phyloP scores from a whole-genome alignment of 2,113 vertebrate species.

The Herpetotheres cachinnans region DNA sequence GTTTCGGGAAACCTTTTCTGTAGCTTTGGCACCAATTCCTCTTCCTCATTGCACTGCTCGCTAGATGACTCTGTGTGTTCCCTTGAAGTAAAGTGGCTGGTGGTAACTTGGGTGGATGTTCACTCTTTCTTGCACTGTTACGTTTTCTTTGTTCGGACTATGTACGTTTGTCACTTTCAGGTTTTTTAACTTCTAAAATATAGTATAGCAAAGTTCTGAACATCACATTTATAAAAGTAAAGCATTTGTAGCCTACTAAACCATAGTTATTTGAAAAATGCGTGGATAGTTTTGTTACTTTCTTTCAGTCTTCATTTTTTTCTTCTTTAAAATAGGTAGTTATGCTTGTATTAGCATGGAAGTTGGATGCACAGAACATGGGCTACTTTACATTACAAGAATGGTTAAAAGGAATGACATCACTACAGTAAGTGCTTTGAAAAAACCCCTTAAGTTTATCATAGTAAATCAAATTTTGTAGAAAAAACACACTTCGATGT shows the following conservation, averaged over 20 bases:
- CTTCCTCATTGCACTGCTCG: not conserved
- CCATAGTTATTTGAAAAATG: not conserved
- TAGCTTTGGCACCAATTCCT: not conserved
- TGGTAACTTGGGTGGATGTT: not conserved
- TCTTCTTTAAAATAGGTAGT: conserved; percentile 83
- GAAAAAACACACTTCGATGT: not conserved
- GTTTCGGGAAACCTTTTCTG: not conserved
- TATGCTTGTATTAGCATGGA: conserved; percentile 99
- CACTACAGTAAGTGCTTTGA: conserved; percentile 87
- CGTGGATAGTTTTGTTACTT: not conserved
- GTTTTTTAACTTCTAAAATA: not conserved
- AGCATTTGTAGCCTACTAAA: not conserved
- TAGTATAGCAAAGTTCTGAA: not conserved
- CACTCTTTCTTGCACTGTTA: not conserved
- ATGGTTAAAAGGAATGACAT: conserved; percentile 98
- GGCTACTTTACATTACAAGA: conserved; percentile 98
- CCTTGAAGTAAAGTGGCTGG: not conserved
- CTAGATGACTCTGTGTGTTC: not conserved
- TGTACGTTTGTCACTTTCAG: not conserved
- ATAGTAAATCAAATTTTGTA: not conserved
- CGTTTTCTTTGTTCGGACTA: not conserved
- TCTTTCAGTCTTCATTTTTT: not conserved
- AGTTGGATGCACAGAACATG: conserved; percentile 98
- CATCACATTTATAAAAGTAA: not conserved
- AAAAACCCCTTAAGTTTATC: not conserved